Evolutionary conservation across 2,888 invertebrate species (phyloP).

Genomic region (Caenorhabditis parvicauda): DNA sequence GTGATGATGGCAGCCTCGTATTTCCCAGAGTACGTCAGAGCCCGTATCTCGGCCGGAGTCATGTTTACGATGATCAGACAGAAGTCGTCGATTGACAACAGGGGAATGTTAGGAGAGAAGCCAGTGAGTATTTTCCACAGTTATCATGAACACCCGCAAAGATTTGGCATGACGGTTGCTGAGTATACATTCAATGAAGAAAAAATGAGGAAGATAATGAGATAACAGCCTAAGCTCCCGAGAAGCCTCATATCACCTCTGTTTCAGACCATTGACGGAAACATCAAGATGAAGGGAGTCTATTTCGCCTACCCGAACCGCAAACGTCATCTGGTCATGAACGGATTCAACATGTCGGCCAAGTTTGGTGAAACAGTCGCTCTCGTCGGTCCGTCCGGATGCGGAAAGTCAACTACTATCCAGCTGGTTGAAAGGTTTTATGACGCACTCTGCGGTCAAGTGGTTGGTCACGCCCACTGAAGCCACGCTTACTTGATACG

Average conservation of each 20-base stretch:
- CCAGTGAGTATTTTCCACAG: slow-evolving; percentile 49
- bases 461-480: slow-evolving; percentile 65
- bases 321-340: slow-evolving; percentile 67
- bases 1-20: slow-evolving; percentile 64
- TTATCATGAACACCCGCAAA: too few relatives aligned
- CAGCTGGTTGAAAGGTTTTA: slow-evolving; percentile 64
- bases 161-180: too few relatives aligned
- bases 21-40: slow-evolving; percentile 65
- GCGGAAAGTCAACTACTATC: slow-evolving; percentile 64
- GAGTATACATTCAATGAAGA: too few relatives aligned
- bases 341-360: slow-evolving; percentile 48
- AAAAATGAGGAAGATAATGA: too few relatives aligned
- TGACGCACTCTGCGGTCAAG: slow-evolving; percentile 59
- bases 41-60: slow-evolving; percentile 63
- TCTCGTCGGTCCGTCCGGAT: slow-evolving; percentile 65
- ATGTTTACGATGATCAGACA: slow-evolving; percentile 55
- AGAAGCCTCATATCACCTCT: too few relatives aligned
- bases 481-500: too few relatives aligned
- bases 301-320: slow-evolving; percentile 82
- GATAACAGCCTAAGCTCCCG: too few relatives aligned
- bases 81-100: slow-evolving; percentile 62
- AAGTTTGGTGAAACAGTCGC: slow-evolving; percentile 64
- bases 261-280: slow-evolving; percentile 66
- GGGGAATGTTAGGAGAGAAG: slow-evolving; percentile 55
- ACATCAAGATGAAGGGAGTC: slow-evolving; percentile 73